These are phyloP conservation scores for Andrena fulva DNA, from an alignment of 2,888 invertebrate genomes.

Conservation along the genomic window DNA sequence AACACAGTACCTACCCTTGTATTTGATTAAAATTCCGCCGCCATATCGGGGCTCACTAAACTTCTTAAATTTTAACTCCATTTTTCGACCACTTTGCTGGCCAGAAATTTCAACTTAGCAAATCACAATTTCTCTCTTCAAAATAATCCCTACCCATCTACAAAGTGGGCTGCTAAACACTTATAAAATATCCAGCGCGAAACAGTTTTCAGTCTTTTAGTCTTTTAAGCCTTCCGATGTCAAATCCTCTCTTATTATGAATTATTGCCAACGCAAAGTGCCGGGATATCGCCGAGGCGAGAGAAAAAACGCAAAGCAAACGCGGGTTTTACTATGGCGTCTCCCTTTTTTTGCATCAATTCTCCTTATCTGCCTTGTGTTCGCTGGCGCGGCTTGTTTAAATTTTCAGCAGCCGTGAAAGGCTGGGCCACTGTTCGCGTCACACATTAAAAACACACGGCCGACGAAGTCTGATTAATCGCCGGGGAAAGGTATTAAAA, in stretches of 20 bases:
- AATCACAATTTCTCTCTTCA: background rate
- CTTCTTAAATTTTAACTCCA: background rate
- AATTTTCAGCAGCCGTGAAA: slow-evolving; percentile 38
- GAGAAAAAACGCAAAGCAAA: background rate
- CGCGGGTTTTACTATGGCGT: background rate
- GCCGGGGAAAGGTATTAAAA: slow-evolving; percentile 59
- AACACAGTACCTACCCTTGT: background rate
- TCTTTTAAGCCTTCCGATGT: background rate
- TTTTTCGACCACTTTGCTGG: background rate
- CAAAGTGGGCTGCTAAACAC: background rate
- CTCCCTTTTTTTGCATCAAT: slow-evolving; percentile 10
- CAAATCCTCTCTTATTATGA: background rate
- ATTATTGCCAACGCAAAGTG: background rate
- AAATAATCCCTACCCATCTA: background rate
- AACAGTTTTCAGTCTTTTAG: background rate
- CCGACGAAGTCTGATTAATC: slow-evolving; percentile 60
- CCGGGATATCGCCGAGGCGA: background rate
- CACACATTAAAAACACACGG: slow-evolving; percentile 62
- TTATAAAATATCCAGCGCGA: background rate
- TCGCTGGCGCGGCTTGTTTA: slow-evolving; percentile 27
- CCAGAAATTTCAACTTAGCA: background rate
- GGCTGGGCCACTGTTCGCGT: slow-evolving; percentile 35
- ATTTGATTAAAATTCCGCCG: background rate
- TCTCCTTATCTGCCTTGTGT: slow-evolving; percentile 28
- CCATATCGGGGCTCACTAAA: background rate